Base-by-base conservation (phyloP, 2,888 invertebrate species). In the Aethes cnicana region DNA sequence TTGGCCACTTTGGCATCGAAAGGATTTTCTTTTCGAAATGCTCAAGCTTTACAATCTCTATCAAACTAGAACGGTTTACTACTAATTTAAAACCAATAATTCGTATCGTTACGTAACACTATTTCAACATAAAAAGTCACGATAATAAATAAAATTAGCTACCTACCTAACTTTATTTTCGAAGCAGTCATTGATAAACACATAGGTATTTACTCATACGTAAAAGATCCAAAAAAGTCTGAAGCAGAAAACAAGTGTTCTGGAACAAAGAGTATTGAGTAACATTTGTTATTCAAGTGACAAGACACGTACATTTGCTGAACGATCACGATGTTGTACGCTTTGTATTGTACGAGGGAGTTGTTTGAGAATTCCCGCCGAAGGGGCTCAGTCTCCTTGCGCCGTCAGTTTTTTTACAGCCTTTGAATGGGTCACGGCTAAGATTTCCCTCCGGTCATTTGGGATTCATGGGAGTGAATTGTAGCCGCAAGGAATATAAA, bases 361-460 rank as follows among this genome's bases (percentile, higher is more conserved):
- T 50, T 44, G 48, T 55, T 56, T 58, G 49, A 60, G 50, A 56
- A 60, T 61, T 57, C 56, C 58, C 59, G 58, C 64, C 58, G 62
- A 62, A 39, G 49, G 60, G 58, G 59, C 59, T 66, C 66, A 61
- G 58, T 54, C 55, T 59, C 59, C 52, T 63, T 54, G 55, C 57
- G 61, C 64, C 66, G 64, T 72, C 69, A 66, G 63, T 72, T 77
- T 80, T n/a, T n/a, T 74, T 75, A 77, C 73, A 70, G 60, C 67
- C 65, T 62, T 79, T 88, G 89, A 89, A 88, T 84, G 74, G 87
- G 87, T 88, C 87, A 86, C 77, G 85, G 86, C 79, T 88, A 86
- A 88, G 88, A 88, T 89, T 88, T 89, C 89, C 89, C 89, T 86
- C 80, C 81, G 89, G 89, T 84, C 88, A 89, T 89, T 88, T 88